Evolutionary conservation across 2,797 vertebrate species (phyloP), one percentile per base, ranked within the genome.

Genomic region (Phalloptychus januarius): DNA sequence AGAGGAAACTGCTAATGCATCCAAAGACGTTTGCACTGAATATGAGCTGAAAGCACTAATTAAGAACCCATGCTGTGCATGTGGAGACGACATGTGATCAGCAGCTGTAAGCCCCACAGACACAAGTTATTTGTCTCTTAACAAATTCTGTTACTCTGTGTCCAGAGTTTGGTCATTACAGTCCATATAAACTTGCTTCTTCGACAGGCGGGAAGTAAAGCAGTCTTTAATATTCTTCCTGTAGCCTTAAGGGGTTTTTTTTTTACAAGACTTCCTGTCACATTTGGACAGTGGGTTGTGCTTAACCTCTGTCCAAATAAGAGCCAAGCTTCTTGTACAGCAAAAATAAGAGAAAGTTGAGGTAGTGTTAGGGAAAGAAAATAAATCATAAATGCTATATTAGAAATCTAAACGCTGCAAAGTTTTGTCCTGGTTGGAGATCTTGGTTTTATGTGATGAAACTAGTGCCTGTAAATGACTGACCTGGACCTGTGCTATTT

Each of bases 21-120:
- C 44, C 72, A 0, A 76, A 50, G 67, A 50, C 5, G 5, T 72
- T 61, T 74, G 33, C 72, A 79, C 16, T 31, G 28, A 72, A 3
- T 5, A 52, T 38, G 13, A 76, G 74, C 16, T 52, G 15, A 76
- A 80, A 83, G 79, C 31, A 67, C 52, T 46, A 72, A 79, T 74
- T 65, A 81, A 79, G 72, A 76, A 61, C 72, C 20, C 72, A 77
- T 86, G 74, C 45, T 77, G 28, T 86, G 44, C 76, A 85, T 86
- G 70, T 77, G n/a, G 42, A 48, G 40, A 54, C n/a, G 46, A 74
- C 83, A 85, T 80, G 76, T 89, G 84, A 86, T 85, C 65, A 76
- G 80, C 28, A 71, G 33, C 72, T 84, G 2, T 56, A 54, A 87
- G 58, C 15, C 44, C n/a, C 7, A 28, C 33, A 85, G 65, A 88